These are phyloP conservation scores for Oncopodura yosiiana DNA, from an alignment of 1,140 invertebrate species.

Conservation along the genomic window DNA sequence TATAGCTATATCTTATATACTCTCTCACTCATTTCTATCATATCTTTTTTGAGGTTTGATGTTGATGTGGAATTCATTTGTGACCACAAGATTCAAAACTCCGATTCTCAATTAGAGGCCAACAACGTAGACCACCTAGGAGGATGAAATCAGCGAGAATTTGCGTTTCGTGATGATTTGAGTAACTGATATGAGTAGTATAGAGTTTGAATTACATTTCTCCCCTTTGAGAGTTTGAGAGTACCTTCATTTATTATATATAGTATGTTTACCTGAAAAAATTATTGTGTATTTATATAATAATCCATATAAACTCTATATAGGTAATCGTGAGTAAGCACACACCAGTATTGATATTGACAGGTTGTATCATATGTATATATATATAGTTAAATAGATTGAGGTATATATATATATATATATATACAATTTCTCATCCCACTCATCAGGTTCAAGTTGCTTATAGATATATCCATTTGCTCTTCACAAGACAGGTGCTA, in stretches of 20 bases:
- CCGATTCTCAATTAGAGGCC: constrained; percentile 27
- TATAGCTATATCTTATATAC: too few species aligned
- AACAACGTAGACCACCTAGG: constrained; percentile 24
- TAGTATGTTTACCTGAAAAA: too few species aligned
- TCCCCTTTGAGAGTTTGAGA: too few species aligned
- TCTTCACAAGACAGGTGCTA: constrained; percentile 34
- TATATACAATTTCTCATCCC: neutral
- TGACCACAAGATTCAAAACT: constrained; percentile 22
- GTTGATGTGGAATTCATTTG: constrained; percentile 25
- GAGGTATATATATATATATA: neutral
- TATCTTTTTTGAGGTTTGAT: too few species aligned
- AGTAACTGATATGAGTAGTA: neutral
- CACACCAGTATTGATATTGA: constrained; percentile 13
- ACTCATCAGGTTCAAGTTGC: too few species aligned
- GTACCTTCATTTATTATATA: too few species aligned
- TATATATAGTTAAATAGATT: neutral
- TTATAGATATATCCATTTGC: too few species aligned
- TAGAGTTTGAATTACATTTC: neutral
- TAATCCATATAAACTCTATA: neutral
- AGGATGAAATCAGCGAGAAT: constrained; percentile 8
- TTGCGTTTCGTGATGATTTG: constrained; percentile 4
- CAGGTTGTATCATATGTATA: neutral
- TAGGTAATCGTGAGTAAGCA: neutral
- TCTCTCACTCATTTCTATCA: too few species aligned
- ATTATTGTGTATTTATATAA: neutral